Evolutionary conservation across 1,140 invertebrate genomes (phyloP), one percentile per base, ranked within the genome.

Genomic region (Galleria mellonella): DNA sequence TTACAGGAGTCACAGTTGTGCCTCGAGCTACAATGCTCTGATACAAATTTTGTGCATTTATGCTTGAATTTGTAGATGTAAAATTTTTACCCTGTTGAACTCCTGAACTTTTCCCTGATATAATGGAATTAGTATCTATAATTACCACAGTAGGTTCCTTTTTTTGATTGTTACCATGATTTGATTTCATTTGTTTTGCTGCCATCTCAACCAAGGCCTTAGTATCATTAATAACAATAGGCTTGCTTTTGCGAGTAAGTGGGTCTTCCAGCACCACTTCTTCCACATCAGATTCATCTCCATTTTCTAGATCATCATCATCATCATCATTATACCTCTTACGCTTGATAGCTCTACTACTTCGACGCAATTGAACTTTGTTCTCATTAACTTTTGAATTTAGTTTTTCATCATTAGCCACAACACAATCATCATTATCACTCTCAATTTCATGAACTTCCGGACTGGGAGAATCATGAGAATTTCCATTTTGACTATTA

Each of bases 61-160:
- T 31, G 4, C 49, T 27, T 10, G 48, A 38, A 47, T 33, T 59
- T 46, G 57, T 51, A 36, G 55, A 17, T 37, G 32, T 35, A 31
- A 47, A 38, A 45, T 27, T 63, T 55, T 38, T 40, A 47, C 58
- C 38, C 56, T 67, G 33, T 54, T 70, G 48, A 30, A 40, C 32
- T 23, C 17, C 17, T 38, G 41, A 38, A 27, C 32, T 40, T 55
- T 62, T 70, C 4, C 89, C 90, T 33, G 89, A 90, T 29, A 92
- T 66, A 56, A 92, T 92, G 8, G 91, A 91, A 87, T 94, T 93
- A 2, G 92, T 93, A 62, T 94, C 92, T 46, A 94, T 93, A 38
- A 94, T 93, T 15, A 94, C 92, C 55, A 94, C 83, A 1, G 92
- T 93, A 1, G 92, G 91, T 67, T 94, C 92, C 56, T 93, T 93